Evolutionary conservation across 92 coral and sea anemone genomes (phyloP).

Genomic region (Paramuricea clavata): DNA sequence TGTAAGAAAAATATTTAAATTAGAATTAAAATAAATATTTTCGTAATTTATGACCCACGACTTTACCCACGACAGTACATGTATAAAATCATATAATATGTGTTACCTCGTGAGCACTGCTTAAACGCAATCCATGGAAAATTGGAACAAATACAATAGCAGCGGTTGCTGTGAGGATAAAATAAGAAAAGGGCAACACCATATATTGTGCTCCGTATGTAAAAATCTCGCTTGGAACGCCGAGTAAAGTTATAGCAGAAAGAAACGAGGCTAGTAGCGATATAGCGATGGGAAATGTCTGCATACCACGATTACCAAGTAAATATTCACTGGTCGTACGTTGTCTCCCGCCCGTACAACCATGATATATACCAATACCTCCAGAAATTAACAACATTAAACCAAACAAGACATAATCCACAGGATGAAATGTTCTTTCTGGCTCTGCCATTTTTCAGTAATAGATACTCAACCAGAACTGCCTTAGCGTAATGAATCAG

Average conservation of each 20-base stretch:
- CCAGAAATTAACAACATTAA: constrained; percentile 85
- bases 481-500: no score
- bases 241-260: constrained; percentile 88
- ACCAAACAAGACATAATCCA: constrained; percentile 83
- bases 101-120: constrained; percentile 91
- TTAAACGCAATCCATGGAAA: no score
- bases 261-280: constrained; percentile 85
- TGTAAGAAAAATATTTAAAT: no score
- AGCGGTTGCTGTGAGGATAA: constrained; percentile 71
- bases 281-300: constrained; percentile 79
- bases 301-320: constrained; percentile 82
- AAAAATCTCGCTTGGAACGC: no score
- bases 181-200: constrained; percentile 74
- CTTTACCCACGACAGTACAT: no score
- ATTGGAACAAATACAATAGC: no score
- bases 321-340: constrained; percentile 84
- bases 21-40: no score
- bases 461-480: no score
- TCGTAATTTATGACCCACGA: no score
- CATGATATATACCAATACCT: constrained; percentile 84
- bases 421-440: constrained; percentile 63
- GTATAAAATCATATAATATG: no score
- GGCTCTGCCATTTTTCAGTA: constrained; percentile 11
- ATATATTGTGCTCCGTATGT: no score
- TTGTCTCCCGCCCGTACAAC: constrained; percentile 90